Evolutionary conservation across 2,113 vertebrate genomes (phyloP), one percentile per base, ranked within the genome.

Genomic region (Xenopus laevis): DNA sequence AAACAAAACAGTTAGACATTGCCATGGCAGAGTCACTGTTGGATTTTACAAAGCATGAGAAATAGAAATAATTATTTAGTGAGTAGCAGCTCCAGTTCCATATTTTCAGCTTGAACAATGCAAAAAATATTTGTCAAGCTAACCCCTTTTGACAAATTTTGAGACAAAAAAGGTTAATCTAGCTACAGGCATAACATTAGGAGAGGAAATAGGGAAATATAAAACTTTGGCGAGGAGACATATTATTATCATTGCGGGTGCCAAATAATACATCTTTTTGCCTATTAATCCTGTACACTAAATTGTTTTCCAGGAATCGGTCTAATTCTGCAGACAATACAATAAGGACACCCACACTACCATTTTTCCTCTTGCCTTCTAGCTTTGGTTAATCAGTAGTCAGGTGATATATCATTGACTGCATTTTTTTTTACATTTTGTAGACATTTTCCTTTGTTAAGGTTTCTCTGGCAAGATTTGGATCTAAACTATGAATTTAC

Each of bases 231-330:
- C 33, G 17, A 55, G 12, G 23, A 57, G 27, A 55, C 45, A 67
- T 27, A 27, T 27, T 23, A 16, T 52, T 16, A 72, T 66, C 72
- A 53, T 40, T 50, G 69, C 60, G 47, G 61, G 68, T 81, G 70
- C 65, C 67, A 55, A 65, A 45, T 8, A 65, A 45, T 65, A 18
- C 63, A 45, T 65, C 40, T 65, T 65, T 33, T 20, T 30, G 23
- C 15, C 63, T 10, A 65, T 45, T 65, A 33, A 27, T 65, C 30
- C 40, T n/a, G 53, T n/a, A 55, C 1, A n/a, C 16, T 16, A n/a
- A 55, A 55, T n/a, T 55, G 53, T 55, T 55, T 55, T 55, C 53
- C 53, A 55, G 53, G 53, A 16, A 55, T 55, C 17, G 2, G 15
- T 55, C 15, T 55, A n/a, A 55, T 55, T n/a, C 53, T 16, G 16